These are phyloP conservation scores for Branchellion lobata DNA, from an alignment of 2,888 invertebrate species.

Conservation along the genomic window DNA sequence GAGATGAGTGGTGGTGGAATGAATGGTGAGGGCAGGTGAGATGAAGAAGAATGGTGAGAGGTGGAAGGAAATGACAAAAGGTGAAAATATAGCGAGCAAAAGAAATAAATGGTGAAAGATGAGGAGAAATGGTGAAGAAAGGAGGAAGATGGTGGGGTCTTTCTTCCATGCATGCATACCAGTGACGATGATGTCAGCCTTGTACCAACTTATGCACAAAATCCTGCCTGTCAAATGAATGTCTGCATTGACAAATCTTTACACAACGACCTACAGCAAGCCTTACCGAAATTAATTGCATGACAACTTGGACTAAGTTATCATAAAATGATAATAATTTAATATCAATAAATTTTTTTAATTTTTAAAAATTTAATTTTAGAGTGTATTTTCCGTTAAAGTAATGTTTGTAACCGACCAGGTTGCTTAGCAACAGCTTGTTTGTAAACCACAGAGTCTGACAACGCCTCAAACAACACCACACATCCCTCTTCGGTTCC, in stretches of 20 bases:
- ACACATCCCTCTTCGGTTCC: slow-evolving; percentile 32
- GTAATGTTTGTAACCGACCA: not conserved
- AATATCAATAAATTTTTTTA: too few species aligned
- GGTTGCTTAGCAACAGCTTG: slow-evolving; percentile 15
- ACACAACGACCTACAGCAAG: too few species aligned
- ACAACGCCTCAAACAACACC: slow-evolving; percentile 26
- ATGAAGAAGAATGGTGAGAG: not conserved
- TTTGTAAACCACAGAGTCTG: slow-evolving; percentile 8
- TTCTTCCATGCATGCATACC: not conserved
- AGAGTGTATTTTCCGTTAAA: too few species aligned
- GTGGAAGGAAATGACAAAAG: not conserved
- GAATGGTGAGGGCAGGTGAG: too few species aligned
- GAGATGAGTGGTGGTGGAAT: not conserved
- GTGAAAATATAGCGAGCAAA: too few species aligned
- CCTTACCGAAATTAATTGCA: too few species aligned
- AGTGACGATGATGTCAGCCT: not conserved
- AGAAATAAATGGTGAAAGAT: too few species aligned
- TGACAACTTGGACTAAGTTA: too few species aligned
- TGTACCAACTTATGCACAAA: slow-evolving; percentile 4
- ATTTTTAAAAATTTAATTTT: too few species aligned
- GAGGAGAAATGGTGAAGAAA: not conserved
- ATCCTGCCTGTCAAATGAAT: not conserved
- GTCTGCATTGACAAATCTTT: too few species aligned
- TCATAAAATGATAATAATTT: too few species aligned
- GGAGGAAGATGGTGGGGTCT: too few species aligned